Base-by-base conservation (phyloP, 64 coral and sea anemone species). In the Hydrozoanthus tunicans region DNA sequence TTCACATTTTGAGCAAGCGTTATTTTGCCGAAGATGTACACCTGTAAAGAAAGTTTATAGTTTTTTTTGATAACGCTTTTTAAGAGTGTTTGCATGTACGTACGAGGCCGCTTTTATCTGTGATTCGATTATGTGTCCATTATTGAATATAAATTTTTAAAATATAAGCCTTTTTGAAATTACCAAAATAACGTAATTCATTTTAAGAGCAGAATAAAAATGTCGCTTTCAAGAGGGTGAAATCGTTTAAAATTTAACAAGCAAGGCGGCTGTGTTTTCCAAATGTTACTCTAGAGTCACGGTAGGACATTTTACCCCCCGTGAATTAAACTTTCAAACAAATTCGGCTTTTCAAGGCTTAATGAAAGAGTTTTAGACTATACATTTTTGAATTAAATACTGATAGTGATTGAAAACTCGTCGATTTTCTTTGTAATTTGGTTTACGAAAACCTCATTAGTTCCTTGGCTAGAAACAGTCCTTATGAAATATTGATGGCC, bases 61-160 rank as follows among this genome's bases (percentile, higher is more conserved):
- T 15, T 57, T 73, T 58, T 88, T 27, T 59, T 51, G 9, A 51
- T 14, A 52, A 12, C 24, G 15, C 2, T 75, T 57, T 61, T 73
- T 3, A 6, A 58, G 17, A 88, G 56, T 88, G 43, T 73, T 81
- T 77, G 78, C 54, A 24, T 67, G 23, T 53, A 65, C 17, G 57
- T 65, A 67, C 68, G 83, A 17, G 24, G 32, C 9, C 72, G 72
- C 72, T 61, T 70, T 90, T 94, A 90, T 94, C 93, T 77, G 77
- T 52, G 76, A 90, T 94, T 94, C 70, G 82, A 91, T 93, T 94
- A 94, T 94, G 55, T 6, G 81, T 90, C 93, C 93, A 94, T 94
- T 94, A 91, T 75, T 79, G 67, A 82, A 77, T 12, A 94, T 94
- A 77, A 94, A 94, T 94, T 90, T 94, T 94, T 94, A 85, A 94